Conservation (phyloP, 2,888 invertebrate genomes). For the Cosmorhoe ocellata region DNA sequence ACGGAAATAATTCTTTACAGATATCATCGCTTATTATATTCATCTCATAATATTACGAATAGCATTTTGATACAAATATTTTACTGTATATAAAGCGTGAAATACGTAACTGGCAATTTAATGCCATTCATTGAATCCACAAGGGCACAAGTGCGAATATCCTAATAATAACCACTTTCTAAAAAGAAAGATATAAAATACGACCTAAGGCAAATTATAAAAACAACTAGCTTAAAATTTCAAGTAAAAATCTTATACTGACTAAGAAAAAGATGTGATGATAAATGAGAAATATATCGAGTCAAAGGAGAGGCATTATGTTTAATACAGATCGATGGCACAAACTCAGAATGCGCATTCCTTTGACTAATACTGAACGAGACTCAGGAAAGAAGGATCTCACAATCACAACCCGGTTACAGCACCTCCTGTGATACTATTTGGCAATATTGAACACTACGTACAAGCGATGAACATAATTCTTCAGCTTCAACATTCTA, state of each 20-base stretch:
- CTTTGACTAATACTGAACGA: constrained; percentile 80
- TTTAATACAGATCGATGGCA: constrained; percentile 81
- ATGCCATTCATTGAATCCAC: constrained; percentile 73
- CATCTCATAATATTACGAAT: constrained; percentile 68
- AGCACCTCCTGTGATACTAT: constrained; percentile 69
- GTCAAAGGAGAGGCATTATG: constrained; percentile 73
- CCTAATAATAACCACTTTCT: constrained; percentile 75
- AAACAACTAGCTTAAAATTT: constrained; percentile 77
- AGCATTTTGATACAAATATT: constrained; percentile 66
- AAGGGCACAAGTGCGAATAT: constrained; percentile 81
- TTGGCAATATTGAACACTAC: constrained; percentile 56
- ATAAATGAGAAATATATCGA: constrained; percentile 63
- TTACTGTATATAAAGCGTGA: constrained; percentile 67
- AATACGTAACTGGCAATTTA: constrained; percentile 68
- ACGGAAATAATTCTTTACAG: constrained; percentile 75
- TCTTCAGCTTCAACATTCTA: constrained; percentile 3
- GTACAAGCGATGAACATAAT: constrained; percentile 4
- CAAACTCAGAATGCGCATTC: constrained; percentile 72
- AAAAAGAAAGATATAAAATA: constrained; percentile 76
- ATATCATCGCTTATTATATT: constrained; percentile 59
- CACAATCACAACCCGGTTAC: constrained; percentile 80
- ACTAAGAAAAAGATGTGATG: constrained; percentile 80
- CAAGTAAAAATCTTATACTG: constrained; percentile 79
- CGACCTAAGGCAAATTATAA: constrained; percentile 77
- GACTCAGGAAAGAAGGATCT: constrained; percentile 75